These are phyloP conservation scores for Anolis sagrei DNA, from an alignment of 2,113 vertebrate species.

Conservation along the genomic window DNA sequence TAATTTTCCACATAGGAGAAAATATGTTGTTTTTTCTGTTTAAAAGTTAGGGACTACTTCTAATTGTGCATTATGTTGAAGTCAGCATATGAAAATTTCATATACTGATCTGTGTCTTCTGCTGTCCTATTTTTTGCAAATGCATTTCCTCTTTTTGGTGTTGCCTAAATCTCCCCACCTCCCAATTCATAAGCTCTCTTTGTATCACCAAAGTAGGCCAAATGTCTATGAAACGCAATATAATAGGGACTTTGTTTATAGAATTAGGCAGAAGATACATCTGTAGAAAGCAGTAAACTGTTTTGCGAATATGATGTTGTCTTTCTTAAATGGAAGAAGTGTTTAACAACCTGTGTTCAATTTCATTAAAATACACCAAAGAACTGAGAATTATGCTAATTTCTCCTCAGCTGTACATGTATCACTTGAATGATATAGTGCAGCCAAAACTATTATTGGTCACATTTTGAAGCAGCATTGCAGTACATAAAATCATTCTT, in stretches of 20 bases:
- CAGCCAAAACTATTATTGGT: neutral
- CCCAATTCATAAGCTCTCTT: neutral
- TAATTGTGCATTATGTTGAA: neutral
- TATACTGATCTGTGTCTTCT: neutral
- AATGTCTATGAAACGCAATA: neutral
- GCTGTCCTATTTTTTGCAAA: neutral
- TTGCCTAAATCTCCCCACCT: neutral
- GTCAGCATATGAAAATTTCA: neutral
- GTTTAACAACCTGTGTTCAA: neutral
- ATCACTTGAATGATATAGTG: neutral
- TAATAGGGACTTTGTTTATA: neutral
- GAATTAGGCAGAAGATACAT: slow-evolving; percentile 13
- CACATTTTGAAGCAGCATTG: neutral
- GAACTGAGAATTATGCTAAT: neutral
- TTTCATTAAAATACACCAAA: neutral
- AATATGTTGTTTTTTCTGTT: neutral
- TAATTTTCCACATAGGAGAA: neutral
- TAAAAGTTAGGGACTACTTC: neutral
- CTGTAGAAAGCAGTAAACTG: slow-evolving; percentile 20
- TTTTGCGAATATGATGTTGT: neutral
- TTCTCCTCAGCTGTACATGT: neutral
- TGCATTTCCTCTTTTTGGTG: neutral
- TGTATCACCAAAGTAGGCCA: neutral
- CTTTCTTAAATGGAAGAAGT: neutral
- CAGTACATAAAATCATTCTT: neutral